Evolutionary conservation across 2,888 invertebrate genomes (phyloP).

Genomic region (Vannuccia rotundouncinata): DNA sequence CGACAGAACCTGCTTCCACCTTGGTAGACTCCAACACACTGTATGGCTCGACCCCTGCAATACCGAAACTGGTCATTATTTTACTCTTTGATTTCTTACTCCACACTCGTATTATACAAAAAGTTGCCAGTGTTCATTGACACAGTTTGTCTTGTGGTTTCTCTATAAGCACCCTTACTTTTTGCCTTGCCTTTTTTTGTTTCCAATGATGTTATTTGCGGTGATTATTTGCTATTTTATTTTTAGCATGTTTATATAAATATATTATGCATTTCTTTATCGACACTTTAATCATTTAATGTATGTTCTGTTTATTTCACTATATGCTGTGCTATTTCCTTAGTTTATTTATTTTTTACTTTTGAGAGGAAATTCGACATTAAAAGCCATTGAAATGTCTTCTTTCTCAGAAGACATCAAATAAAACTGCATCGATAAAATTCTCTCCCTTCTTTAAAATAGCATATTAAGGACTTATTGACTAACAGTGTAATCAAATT

Average conservation of each 20-base stretch:
- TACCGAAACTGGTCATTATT: slow-evolving; percentile 3
- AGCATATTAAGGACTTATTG: neutral
- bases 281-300: neutral
- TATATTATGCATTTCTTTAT: neutral
- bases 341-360: neutral
- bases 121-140: no score
- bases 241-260: neutral
- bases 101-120: neutral
- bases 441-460: neutral
- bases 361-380: no score
- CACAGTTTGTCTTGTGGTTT: no score
- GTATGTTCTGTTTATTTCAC: neutral
- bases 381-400: no score
- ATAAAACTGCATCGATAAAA: neutral
- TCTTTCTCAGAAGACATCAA: no score
- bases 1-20: neutral
- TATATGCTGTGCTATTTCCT: neutral
- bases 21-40: neutral
- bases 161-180: no score
- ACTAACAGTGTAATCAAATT: neutral
- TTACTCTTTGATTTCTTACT: neutral
- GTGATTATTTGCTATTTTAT: neutral
- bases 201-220: neutral
- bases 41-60: neutral
- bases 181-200: neutral